These are phyloP conservation scores for Novumbra hubbsi DNA, from an alignment of 2,797 vertebrate species.

Conservation along the genomic window DNA sequence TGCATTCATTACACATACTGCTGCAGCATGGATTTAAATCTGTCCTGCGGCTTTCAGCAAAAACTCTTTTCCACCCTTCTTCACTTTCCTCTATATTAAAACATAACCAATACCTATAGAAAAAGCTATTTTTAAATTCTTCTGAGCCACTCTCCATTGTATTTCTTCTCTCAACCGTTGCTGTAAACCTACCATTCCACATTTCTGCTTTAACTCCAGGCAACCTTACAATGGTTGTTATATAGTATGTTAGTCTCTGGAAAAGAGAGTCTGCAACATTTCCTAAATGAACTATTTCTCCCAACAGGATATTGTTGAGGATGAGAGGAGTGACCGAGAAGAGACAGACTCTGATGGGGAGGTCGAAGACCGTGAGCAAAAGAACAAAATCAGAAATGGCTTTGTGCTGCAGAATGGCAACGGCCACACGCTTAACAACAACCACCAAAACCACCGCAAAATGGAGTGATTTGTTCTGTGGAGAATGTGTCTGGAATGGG, in stretches of 20 bases:
- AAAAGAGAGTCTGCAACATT: not conserved
- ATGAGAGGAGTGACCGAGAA: slow-evolving; percentile 89
- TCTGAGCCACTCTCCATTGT: not conserved
- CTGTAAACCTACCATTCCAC: not conserved
- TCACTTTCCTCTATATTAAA: no score
- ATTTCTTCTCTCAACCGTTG: not conserved
- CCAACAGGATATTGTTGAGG: slow-evolving; percentile 80
- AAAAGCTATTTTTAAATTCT: not conserved
- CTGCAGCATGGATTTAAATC: no score
- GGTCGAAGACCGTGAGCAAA: slow-evolving; percentile 30
- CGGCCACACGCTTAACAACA: slow-evolving; percentile 86
- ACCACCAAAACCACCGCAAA: slow-evolving; percentile 76
- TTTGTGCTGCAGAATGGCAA: slow-evolving; percentile 86
- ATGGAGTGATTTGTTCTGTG: slow-evolving; percentile 72
- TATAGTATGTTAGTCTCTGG: not conserved
- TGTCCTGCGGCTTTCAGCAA: no score
- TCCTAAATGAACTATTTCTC: not conserved
- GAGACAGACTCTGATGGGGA: slow-evolving; percentile 79
- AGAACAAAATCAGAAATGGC: slow-evolving; percentile 74
- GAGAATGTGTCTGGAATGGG: slow-evolving; percentile 19
- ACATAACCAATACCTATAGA: not conserved
- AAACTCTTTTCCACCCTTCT: no score
- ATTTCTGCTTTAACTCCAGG: not conserved
- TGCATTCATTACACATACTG: no score
- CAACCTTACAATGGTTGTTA: not conserved